Evolutionary conservation across 2,888 invertebrate species (phyloP).

Genomic region (Drosophila neutralis): DNA sequence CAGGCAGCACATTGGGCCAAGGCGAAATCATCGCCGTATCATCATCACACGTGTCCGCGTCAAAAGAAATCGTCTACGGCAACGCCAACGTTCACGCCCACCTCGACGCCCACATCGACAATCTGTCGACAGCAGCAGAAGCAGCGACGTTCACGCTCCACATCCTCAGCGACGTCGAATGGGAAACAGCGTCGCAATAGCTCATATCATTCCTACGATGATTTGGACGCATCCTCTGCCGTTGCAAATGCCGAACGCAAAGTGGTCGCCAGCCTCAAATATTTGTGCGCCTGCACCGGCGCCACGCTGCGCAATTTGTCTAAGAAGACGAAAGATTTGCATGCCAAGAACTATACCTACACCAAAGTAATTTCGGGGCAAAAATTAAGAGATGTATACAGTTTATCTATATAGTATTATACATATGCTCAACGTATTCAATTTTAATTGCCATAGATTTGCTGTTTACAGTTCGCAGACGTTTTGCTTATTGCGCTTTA

Average conservation of each 20-base stretch:
- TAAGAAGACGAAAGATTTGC: slow-evolving; percentile 81
- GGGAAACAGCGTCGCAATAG: slow-evolving; percentile 78
- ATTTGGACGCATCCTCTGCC: slow-evolving; percentile 72
- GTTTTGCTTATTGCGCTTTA: slow-evolving; percentile 25
- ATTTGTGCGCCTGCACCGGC: slow-evolving; percentile 83
- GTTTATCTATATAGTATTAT: background rate
- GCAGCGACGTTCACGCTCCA: slow-evolving; percentile 66
- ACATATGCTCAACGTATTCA: slow-evolving; percentile 4
- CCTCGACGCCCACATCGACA: slow-evolving; percentile 23
- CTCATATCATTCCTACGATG: slow-evolving; percentile 81
- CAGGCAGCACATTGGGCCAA: slow-evolving; percentile 36
- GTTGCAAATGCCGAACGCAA: slow-evolving; percentile 71
- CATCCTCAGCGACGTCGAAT: slow-evolving; percentile 41
- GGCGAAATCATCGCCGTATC: slow-evolving; percentile 51
- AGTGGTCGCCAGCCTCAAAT: slow-evolving; percentile 80
- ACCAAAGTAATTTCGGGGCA: slow-evolving; percentile 87
- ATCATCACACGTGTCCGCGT: slow-evolving; percentile 72
- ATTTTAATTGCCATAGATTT: slow-evolving; percentile 16
- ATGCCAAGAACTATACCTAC: slow-evolving; percentile 85
- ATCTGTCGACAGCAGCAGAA: slow-evolving; percentile 54
- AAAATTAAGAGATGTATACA: slow-evolving; percentile 15
- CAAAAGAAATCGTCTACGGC: slow-evolving; percentile 50
- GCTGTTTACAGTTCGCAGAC: slow-evolving; percentile 24
- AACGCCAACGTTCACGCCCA: slow-evolving; percentile 29
- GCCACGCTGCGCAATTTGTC: slow-evolving; percentile 82